Conservation (phyloP, 2,113 vertebrate genomes). For the Perccottus glenii region DNA sequence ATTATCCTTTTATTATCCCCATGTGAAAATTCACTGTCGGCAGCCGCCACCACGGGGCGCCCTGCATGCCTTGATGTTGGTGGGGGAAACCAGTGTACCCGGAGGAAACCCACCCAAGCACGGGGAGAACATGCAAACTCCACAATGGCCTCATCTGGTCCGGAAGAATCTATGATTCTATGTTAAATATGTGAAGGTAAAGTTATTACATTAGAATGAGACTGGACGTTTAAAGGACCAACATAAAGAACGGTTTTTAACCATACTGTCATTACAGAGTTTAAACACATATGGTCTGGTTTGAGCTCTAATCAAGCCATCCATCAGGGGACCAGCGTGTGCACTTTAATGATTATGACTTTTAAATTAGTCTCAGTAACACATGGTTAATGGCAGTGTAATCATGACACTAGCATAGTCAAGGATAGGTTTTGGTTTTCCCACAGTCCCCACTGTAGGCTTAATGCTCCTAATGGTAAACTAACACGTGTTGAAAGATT, state of each 20-base stretch:
- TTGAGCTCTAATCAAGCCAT: conserved; percentile 40
- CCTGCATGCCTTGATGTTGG: too few species aligned
- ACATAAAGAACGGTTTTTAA: conserved; percentile 40
- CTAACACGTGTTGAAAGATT: conserved; percentile 2
- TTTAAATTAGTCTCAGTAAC: conserved; percentile 52
- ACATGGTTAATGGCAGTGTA: conserved; percentile 26
- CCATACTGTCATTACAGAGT: conserved; percentile 29
- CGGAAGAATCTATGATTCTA: too few species aligned
- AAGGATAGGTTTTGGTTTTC: conserved; percentile 6
- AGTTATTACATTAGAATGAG: too few species aligned
- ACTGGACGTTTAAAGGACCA: neutral
- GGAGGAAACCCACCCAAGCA: too few species aligned
- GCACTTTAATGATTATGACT: conserved; percentile 49
- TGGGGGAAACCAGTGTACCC: too few species aligned
- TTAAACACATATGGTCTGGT: conserved; percentile 45
- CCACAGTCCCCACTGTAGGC: neutral
- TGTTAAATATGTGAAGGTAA: too few species aligned
- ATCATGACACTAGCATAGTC: conserved; percentile 32
- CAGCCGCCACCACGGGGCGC: too few species aligned
- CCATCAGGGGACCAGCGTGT: conserved; percentile 27
- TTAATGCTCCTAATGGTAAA: neutral
- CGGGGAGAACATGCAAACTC: too few species aligned
- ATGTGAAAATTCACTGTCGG: too few species aligned
- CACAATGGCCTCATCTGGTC: too few species aligned
- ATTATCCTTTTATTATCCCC: too few species aligned